Percentiles rank a stretch among this genome's conserved stretches.
Conservation (phyloP, 2,888 invertebrate genomes). For the Apamea crenata region DNA sequence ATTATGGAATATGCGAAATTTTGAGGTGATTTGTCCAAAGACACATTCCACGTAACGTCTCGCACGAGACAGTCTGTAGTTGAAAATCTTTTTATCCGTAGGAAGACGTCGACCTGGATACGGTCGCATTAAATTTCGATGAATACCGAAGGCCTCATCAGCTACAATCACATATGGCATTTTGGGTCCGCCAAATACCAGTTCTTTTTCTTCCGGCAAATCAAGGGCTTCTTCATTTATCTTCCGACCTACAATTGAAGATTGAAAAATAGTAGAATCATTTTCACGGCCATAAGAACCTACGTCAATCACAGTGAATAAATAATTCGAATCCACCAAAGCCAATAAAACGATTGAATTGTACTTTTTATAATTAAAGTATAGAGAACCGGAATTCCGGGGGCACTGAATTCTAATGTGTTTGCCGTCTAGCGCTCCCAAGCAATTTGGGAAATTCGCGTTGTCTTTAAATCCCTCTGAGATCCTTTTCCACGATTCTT, state of each 20-base stretch:
- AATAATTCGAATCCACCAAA: conserved; percentile 53
- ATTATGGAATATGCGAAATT: conserved; percentile 38
- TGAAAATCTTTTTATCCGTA: conserved; percentile 37
- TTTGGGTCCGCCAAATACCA: conserved; percentile 35
- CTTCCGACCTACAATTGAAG: conserved; percentile 42
- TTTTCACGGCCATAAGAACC: conserved; percentile 46
- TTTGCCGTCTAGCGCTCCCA: conserved; percentile 46
- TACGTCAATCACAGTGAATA: conserved; percentile 60
- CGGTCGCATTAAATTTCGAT: conserved; percentile 46
- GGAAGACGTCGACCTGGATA: conserved; percentile 42
- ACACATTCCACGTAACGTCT: conserved; percentile 44
- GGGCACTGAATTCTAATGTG: conserved; percentile 39
- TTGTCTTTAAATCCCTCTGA: conserved; percentile 46
- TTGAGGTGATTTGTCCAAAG: conserved; percentile 38
- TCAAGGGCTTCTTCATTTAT: conserved; percentile 41
- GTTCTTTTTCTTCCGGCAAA: conserved; percentile 47
- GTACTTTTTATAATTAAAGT: conserved; percentile 51
- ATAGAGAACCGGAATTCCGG: conserved; percentile 46
- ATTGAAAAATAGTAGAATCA: conserved; percentile 47
- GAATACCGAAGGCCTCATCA: conserved; percentile 54
- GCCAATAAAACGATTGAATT: conserved; percentile 51
- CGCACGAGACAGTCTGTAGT: conserved; percentile 45
- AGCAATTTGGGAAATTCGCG: conserved; percentile 38
- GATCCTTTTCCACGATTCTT: conserved; percentile 53
- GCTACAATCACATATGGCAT: conserved; percentile 56